These are phyloP conservation scores for Lacanobia oleracea DNA, from an alignment of 2,888 invertebrate genomes.

Conservation along the genomic window DNA sequence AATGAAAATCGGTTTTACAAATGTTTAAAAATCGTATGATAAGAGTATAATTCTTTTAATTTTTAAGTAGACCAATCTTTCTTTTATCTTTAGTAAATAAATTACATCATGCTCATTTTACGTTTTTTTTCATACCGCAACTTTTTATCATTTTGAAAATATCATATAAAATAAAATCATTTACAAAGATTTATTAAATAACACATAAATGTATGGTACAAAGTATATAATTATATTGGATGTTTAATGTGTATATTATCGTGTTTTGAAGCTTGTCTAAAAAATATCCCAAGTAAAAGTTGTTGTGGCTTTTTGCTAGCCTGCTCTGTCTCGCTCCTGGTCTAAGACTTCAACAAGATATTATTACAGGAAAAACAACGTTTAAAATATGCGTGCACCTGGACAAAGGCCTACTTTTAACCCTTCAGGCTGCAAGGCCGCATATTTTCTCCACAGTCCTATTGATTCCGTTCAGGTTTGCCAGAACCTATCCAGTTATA, in stretches of 20 bases:
- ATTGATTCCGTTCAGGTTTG: neutral
- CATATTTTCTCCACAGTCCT: neutral
- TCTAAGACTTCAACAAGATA: neutral
- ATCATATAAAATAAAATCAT: neutral
- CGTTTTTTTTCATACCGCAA: neutral
- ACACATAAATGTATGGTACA: slow-evolving; percentile 22
- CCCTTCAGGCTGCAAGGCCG: no score
- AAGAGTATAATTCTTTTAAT: slow-evolving; percentile 38
- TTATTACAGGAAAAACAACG: neutral
- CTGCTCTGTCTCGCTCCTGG: neutral
- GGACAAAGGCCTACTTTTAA: no score
- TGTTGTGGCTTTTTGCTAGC: no score
- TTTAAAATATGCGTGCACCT: neutral
- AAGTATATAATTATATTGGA: slow-evolving; percentile 14
- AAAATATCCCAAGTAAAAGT: neutral
- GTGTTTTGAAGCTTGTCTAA: slow-evolving; percentile 1
- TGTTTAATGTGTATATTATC: neutral
- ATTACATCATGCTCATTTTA: slow-evolving; percentile 27
- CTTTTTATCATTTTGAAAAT: slow-evolving; percentile 13
- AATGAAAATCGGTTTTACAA: slow-evolving; percentile 11
- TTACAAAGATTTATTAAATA: neutral
- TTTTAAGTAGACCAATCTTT: slow-evolving; percentile 69
- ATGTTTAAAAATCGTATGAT: slow-evolving; percentile 4
- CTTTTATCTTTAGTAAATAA: slow-evolving; percentile 31
- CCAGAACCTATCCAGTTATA: neutral